Conservation (phyloP, 2,113 vertebrate species). For the Antennarius striatus region DNA sequence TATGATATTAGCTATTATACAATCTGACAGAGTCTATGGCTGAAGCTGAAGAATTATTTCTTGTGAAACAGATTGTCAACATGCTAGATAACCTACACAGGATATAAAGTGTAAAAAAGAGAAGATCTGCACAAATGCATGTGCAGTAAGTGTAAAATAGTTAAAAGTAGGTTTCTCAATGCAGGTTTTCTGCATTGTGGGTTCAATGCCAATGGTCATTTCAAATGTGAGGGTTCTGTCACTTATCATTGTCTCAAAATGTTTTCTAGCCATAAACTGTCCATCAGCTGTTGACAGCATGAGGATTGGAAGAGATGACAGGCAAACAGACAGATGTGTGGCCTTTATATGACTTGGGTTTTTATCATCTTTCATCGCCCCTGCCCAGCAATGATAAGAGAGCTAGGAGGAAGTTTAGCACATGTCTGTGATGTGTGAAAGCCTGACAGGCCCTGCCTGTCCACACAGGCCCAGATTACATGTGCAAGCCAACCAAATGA, state of each 20-base stretch:
- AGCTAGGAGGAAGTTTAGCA: constrained; percentile 71
- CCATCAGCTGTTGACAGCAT: constrained; percentile 48
- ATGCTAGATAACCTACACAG: background rate
- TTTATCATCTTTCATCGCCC: constrained; percentile 43
- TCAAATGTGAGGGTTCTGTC: constrained; percentile 31
- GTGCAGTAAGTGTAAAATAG: background rate
- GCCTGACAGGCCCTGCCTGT: constrained; percentile 44
- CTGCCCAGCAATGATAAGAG: constrained; percentile 50
- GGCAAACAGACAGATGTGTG: constrained; percentile 59
- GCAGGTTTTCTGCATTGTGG: no score
- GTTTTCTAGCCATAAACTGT: constrained; percentile 49
- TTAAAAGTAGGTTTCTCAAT: background rate
- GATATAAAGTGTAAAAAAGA: background rate
- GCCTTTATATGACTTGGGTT: constrained; percentile 59
- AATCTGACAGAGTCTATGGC: background rate
- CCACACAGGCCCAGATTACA: constrained; percentile 1
- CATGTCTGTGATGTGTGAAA: constrained; percentile 66
- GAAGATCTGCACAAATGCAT: background rate
- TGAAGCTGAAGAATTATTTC: no score
- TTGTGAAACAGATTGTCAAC: background rate
- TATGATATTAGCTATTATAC: background rate
- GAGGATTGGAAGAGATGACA: constrained; percentile 52
- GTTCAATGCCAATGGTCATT: background rate
- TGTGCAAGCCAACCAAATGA: constrained; percentile 7
- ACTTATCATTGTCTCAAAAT: constrained; percentile 58